phyloP scores from a whole-genome alignment of 2,797 vertebrate species.

The Ispidina picta region DNA sequence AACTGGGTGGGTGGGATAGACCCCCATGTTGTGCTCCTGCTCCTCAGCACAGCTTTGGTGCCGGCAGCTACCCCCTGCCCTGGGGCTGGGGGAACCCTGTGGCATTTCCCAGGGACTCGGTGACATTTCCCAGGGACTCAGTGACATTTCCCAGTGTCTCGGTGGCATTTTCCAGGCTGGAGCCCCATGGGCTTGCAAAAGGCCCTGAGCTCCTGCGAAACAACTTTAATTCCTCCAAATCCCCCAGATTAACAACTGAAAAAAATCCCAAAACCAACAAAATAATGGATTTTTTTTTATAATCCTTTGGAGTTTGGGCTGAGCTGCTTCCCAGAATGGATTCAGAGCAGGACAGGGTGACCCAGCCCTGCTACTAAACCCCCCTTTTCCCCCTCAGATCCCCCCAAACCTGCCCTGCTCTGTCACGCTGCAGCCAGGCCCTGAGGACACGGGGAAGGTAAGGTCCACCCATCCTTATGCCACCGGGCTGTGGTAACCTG shows the following conservation, averaged over 20 bases:
- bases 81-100: neutral
- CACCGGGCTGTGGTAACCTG: neutral
- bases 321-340: neutral
- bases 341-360: neutral
- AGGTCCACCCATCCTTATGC: neutral
- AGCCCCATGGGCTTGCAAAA: neutral
- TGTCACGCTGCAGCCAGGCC: conserved; percentile 92
- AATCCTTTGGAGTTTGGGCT: neutral
- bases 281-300: neutral
- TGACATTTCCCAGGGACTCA: neutral
- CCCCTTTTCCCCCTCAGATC: conserved; percentile 79
- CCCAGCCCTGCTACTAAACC: neutral
- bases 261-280: neutral
- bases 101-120: neutral
- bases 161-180: neutral
- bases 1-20: neutral
- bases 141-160: neutral
- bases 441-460: conserved; percentile 95
- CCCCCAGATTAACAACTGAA: neutral
- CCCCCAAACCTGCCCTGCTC: conserved; percentile 95
- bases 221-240: neutral
- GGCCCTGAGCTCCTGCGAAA: neutral
- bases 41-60: neutral
- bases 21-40: neutral
- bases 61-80: neutral